Percentiles rank a stretch among this genome's conserved stretches.
These are phyloP conservation scores for Columba janthina DNA, from an alignment of 2,113 vertebrate genomes.

Conservation along the genomic window DNA sequence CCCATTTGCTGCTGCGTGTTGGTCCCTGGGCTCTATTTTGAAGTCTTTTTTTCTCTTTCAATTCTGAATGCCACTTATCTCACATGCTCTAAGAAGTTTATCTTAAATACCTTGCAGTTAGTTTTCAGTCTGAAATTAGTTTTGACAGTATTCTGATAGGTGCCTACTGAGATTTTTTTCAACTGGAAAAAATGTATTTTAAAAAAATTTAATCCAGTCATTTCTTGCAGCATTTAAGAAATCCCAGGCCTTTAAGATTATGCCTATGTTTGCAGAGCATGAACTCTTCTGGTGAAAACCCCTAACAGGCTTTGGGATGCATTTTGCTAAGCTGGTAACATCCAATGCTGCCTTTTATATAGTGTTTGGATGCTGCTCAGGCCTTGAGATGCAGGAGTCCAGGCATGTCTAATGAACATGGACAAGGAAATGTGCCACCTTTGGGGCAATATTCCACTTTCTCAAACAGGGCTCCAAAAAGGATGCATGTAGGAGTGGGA, in stretches of 20 bases:
- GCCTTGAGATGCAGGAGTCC: neutral
- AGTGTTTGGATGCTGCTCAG: neutral
- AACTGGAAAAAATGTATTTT: neutral
- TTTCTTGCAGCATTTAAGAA: neutral
- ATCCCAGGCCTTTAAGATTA: neutral
- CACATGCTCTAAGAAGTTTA: neutral
- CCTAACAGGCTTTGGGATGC: neutral
- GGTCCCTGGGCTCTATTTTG: neutral
- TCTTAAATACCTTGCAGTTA: neutral
- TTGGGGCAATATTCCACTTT: neutral
- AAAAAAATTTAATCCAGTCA: neutral
- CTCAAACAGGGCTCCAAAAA: neutral
- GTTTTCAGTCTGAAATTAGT: neutral
- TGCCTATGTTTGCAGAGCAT: neutral
- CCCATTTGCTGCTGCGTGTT: neutral
- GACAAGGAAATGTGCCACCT: neutral
- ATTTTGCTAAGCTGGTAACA: neutral
- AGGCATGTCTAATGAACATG: neutral
- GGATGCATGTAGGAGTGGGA: neutral
- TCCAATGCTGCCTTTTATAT: neutral
- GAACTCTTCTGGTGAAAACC: neutral
- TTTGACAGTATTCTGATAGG: neutral
- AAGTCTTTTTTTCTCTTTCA: neutral
- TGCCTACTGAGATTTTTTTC: neutral
- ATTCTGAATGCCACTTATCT: neutral